These are phyloP conservation scores for Acleris literana DNA, from an alignment of 2,888 invertebrate species.

Conservation along the genomic window DNA sequence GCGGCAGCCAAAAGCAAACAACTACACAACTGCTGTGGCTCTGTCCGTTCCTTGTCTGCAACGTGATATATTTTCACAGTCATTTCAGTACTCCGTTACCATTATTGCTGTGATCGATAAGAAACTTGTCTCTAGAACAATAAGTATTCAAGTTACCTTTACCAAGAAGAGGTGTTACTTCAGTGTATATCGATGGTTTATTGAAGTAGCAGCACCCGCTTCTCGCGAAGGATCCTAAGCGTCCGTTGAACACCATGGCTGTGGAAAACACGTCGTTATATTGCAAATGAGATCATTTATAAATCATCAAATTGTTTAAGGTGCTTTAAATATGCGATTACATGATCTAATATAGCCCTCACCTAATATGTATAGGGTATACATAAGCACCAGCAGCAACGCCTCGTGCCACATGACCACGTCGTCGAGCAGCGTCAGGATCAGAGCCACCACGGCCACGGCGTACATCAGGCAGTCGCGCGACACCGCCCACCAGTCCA, in stretches of 20 bases:
- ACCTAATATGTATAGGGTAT: conserved; percentile 88
- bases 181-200: conserved; percentile 81
- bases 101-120: too few relatives aligned
- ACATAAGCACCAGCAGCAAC: conserved; percentile 86
- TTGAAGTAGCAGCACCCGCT: conserved; percentile 74
- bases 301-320: too few relatives aligned
- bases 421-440: conserved; percentile 87
- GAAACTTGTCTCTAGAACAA: too few relatives aligned
- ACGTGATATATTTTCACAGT: too few relatives aligned
- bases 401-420: conserved; percentile 91
- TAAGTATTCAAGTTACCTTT: conserved; percentile 52
- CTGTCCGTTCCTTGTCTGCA: too few relatives aligned
- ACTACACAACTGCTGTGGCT: too few relatives aligned
- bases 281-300: too few relatives aligned
- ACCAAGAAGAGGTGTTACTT: conserved; percentile 72
- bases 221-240: conserved; percentile 79
- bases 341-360: conserved; percentile 43
- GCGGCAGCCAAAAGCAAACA: too few relatives aligned
- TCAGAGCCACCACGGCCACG: conserved; percentile 87
- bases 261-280: conserved; percentile 18
- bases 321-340: too few relatives aligned
- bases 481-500: conserved; percentile 91
- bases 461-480: conserved; percentile 90
- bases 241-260: conserved; percentile 88
- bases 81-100: too few relatives aligned